A percentile compares a stretch with the other conserved stretches of the same genome.
These are phyloP conservation scores for Dynastes maya DNA, from an alignment of 2,888 invertebrate species.

Conservation along the genomic window DNA sequence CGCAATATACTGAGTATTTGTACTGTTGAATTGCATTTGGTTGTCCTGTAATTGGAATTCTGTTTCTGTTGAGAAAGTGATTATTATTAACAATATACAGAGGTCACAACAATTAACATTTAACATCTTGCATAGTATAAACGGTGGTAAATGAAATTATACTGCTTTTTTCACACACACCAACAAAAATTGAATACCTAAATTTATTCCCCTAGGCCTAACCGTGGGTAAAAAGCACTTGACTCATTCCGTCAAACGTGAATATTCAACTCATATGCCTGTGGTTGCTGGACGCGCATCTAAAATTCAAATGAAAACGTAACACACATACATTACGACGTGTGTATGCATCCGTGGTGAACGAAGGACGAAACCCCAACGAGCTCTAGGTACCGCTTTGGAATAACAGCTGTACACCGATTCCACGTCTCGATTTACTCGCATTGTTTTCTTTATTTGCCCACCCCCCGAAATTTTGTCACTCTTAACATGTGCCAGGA, in stretches of 20 bases:
- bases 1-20: too few species aligned
- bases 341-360: background rate
- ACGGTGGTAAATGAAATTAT: too few species aligned
- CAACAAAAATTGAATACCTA: conserved; percentile 6
- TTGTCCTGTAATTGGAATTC: too few species aligned
- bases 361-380: background rate
- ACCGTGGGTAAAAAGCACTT: background rate
- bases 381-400: background rate
- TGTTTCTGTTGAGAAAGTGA: too few species aligned
- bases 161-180: background rate
- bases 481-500: conserved; percentile 38
- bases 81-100: too few species aligned
- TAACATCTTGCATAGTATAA: too few species aligned
- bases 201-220: background rate
- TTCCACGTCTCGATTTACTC: conserved; percentile 31
- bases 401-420: conserved; percentile 27
- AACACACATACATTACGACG: background rate
- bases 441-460: conserved; percentile 29
- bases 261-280: background rate
- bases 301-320: conserved; percentile 14
- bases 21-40: too few species aligned
- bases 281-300: background rate
- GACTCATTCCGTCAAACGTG: background rate
- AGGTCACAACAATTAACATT: too few species aligned
- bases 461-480: conserved; percentile 26